phyloP scores from a whole-genome alignment of 2,113 vertebrate species.

The Turdus rufiventris region DNA sequence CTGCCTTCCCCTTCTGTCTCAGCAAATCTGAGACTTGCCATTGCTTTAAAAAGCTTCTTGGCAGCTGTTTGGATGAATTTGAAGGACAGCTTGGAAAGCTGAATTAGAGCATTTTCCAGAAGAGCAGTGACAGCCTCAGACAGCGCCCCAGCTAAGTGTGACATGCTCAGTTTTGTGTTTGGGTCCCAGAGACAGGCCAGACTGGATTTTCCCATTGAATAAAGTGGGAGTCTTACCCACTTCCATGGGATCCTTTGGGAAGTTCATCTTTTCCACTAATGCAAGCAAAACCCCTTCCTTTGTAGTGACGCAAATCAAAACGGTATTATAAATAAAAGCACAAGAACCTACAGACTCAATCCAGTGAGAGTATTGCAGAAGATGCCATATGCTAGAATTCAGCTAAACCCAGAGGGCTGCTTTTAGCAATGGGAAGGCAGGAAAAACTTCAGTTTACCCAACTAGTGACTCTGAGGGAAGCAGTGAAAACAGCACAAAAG shows the following conservation, averaged over 20 bases:
- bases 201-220: background rate
- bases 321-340: background rate
- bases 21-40: background rate
- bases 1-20: background rate
- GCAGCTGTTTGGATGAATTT: background rate
- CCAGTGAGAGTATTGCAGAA: background rate
- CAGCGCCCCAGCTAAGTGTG: background rate
- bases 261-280: background rate
- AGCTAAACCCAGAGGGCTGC: background rate
- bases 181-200: background rate
- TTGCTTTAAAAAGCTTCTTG: background rate
- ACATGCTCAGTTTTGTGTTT: background rate
- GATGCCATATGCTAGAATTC: background rate
- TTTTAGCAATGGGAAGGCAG: background rate
- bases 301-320: background rate
- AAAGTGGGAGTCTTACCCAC: background rate
- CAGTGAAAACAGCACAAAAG: background rate
- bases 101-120: slow-evolving; percentile 17
- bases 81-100: slow-evolving; percentile 11
- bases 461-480: background rate
- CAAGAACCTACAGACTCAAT: background rate
- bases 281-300: background rate
- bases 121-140: background rate
- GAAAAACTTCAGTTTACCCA: background rate
- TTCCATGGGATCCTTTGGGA: background rate